A percentile compares a stretch with the other conserved stretches of the same genome.
phyloP scores from a whole-genome alignment of 1,140 invertebrate genomes.

The Hylaeus volcanicus region DNA sequence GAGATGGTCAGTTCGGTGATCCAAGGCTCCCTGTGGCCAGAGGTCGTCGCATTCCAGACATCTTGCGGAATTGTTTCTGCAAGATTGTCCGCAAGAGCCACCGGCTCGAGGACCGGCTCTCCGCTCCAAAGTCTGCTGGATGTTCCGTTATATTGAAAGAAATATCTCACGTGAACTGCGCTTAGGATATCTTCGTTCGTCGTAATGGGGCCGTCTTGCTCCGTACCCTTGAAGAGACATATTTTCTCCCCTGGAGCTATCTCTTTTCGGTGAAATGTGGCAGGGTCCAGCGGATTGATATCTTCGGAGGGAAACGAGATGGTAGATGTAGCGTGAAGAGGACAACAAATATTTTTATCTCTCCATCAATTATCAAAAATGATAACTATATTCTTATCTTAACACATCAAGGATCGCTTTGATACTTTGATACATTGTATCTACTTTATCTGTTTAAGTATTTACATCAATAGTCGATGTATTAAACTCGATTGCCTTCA shows the following conservation, averaged over 20 bases:
- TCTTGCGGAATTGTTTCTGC: conserved; percentile 73
- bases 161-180: conserved; percentile 70
- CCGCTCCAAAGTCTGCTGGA: conserved; percentile 77
- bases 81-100: conserved; percentile 56
- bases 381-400: no score
- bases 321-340: background rate
- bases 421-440: no score
- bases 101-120: conserved; percentile 23
- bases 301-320: background rate
- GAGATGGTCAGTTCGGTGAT: conserved; percentile 79
- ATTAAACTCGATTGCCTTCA: no score
- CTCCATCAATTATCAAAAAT: no score
- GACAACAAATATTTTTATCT: background rate
- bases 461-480: no score
- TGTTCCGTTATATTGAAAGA: conserved; percentile 79
- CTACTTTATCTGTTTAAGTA: no score
- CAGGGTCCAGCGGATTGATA: conserved; percentile 9
- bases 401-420: no score
- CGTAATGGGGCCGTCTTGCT: conserved; percentile 11
- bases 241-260: background rate
- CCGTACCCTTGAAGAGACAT: no score
- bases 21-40: conserved; percentile 65
- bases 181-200: background rate
- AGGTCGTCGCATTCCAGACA: conserved; percentile 75
- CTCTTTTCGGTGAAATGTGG: background rate